These are phyloP conservation scores for Liodrosophila aerea DNA, from an alignment of 2,888 invertebrate species.

Conservation along the genomic window DNA sequence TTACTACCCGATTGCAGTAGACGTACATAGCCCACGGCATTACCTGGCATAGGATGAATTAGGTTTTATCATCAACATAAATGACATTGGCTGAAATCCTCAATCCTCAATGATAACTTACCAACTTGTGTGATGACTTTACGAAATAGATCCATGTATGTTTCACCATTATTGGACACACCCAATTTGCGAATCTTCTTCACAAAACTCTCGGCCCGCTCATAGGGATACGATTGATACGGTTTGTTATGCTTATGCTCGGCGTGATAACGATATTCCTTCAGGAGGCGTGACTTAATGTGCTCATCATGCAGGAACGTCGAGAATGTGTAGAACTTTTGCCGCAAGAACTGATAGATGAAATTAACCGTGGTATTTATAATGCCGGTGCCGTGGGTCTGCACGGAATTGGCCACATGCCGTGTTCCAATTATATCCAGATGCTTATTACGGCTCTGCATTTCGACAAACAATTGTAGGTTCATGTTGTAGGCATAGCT, in stretches of 20 bases:
- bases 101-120: no score
- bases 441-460: conserved; percentile 94
- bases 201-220: conserved; percentile 96
- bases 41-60: no score
- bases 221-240: conserved; percentile 84
- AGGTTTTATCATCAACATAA: no score
- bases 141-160: conserved; percentile 96
- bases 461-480: conserved; percentile 97
- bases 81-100: no score
- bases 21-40: conserved; percentile 97
- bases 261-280: conserved; percentile 92
- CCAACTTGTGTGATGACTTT: conserved; percentile 96
- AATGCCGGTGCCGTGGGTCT: conserved; percentile 98
- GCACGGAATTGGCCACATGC: conserved; percentile 97
- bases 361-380: conserved; percentile 97
- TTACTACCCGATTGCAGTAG: conserved; percentile 96
- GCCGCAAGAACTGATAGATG: conserved; percentile 95
- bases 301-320: conserved; percentile 99
- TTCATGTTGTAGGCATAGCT: conserved; percentile 97
- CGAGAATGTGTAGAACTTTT: conserved; percentile 96
- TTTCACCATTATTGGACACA: conserved; percentile 89
- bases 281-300: conserved; percentile 95
- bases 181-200: conserved; percentile 94
- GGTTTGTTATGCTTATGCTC: conserved; percentile 83
- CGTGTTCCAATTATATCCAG: conserved; percentile 97